A percentile compares a stretch with the other conserved stretches of the same genome.
Conservation (phyloP, 1,140 invertebrate genomes). For the Drosophila kikkawai region DNA sequence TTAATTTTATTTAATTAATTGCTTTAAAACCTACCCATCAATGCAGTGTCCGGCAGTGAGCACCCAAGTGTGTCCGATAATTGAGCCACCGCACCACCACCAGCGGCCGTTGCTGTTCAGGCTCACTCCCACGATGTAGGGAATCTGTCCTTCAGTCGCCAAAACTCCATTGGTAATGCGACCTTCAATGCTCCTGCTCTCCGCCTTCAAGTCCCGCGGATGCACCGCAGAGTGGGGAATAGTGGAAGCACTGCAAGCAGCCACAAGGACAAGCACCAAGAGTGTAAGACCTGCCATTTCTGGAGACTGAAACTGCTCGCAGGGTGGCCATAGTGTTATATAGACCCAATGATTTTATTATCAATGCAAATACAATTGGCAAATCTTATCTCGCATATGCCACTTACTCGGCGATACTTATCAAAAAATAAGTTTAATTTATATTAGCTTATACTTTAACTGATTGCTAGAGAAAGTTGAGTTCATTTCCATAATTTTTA, state of each 20-base stretch:
- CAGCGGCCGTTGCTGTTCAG: conserved; percentile 69
- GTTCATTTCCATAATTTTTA: background rate
- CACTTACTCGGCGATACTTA: background rate
- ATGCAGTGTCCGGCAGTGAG: conserved; percentile 88
- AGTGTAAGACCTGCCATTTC: conserved; percentile 1
- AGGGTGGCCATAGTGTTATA: background rate
- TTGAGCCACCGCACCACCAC: conserved; percentile 87
- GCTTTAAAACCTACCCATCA: background rate
- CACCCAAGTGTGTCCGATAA: conserved; percentile 86
- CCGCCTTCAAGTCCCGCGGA: conserved; percentile 9
- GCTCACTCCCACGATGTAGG: conserved; percentile 86
- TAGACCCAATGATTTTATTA: background rate
- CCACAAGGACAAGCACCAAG: background rate
- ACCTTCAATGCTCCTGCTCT: conserved; percentile 46
- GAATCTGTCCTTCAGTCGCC: conserved; percentile 85
- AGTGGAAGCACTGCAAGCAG: conserved; percentile 20
- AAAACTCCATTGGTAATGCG: conserved; percentile 74
- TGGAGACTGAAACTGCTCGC: background rate
- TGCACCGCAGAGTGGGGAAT: conserved; percentile 15
- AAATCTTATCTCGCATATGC: conserved; percentile 1
- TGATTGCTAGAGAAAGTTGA: background rate
- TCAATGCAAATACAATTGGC: background rate
- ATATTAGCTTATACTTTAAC: background rate
- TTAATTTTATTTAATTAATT: background rate
- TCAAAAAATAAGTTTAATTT: background rate